A percentile compares a stretch with the other conserved stretches of the same genome.
These are phyloP conservation scores for Sebastolobus alascanus DNA, from an alignment of 2,797 vertebrate species.

Conservation along the genomic window DNA sequence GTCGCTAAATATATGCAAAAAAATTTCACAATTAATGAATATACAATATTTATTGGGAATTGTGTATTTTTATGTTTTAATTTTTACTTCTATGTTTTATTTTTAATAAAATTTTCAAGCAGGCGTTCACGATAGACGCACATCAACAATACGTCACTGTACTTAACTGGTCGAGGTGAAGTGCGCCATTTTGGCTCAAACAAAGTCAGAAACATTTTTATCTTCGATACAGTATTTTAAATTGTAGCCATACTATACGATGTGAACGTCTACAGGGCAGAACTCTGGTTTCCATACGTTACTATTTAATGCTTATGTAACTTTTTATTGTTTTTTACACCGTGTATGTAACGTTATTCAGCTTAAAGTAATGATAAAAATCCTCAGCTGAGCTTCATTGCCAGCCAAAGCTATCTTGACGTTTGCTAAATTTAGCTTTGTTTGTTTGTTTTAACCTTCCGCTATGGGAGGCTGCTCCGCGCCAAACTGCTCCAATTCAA, in stretches of 20 bases:
- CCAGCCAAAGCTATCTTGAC: constrained; percentile 44
- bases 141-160: constrained; percentile 60
- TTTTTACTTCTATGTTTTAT: accelerated
- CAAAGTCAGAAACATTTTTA: constrained; percentile 78
- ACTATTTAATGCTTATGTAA: background rate
- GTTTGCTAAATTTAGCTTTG: constrained; percentile 20
- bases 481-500: constrained; percentile 88
- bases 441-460: background rate
- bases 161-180: constrained; percentile 22
- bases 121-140: constrained; percentile 58
- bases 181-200: constrained; percentile 91
- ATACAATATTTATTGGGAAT: accelerated
- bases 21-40: accelerated
- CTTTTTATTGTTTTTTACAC: background rate
- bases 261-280: background rate
- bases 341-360: background rate
- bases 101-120: background rate
- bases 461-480: constrained; percentile 89
- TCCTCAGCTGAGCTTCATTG: constrained; percentile 31
- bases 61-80: accelerated
- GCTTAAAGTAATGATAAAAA: constrained; percentile 36
- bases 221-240: constrained; percentile 35
- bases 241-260: background rate
- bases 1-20: accelerated
- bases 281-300: constrained; percentile 4